Evolutionary conservation across 2,113 vertebrate genomes (phyloP).

Genomic region (Chaetura pelagica): DNA sequence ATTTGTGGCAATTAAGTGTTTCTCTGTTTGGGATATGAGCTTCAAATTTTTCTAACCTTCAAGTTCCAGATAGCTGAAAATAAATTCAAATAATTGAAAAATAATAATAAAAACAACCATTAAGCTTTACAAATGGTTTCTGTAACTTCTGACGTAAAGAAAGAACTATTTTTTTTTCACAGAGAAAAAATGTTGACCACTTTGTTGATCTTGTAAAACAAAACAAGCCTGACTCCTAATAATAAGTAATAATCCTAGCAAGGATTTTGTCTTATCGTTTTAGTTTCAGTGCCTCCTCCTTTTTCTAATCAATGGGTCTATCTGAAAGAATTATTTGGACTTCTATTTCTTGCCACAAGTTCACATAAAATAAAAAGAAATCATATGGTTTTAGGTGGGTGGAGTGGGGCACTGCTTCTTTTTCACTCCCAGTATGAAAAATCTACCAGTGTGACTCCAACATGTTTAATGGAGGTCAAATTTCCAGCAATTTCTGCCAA

Average conservation of each 20-base stretch:
- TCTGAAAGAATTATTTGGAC: not conserved
- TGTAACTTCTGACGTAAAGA: not conserved
- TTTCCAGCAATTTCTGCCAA: not conserved
- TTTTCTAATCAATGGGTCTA: not conserved
- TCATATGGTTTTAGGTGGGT: not conserved
- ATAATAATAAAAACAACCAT: not conserved
- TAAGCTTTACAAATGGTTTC: not conserved
- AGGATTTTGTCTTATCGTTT: not conserved
- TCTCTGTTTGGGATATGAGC: not conserved
- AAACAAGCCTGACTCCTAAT: not conserved
- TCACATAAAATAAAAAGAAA: not conserved
- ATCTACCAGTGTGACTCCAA: not conserved
- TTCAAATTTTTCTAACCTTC: not conserved
- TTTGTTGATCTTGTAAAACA: not conserved
- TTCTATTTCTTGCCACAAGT: not conserved
- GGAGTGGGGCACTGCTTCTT: not conserved
- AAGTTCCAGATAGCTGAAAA: not conserved
- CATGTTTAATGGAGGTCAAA: not conserved
- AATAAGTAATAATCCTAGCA: not conserved
- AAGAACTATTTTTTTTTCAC: not conserved
- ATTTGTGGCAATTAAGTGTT: not conserved
- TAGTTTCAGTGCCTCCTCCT: not conserved
- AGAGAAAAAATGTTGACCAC: not conserved
- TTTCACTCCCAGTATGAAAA: not conserved
- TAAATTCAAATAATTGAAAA: not conserved